Evolutionary conservation across 2,113 vertebrate genomes (phyloP), one percentile per base, ranked within the genome.

Genomic region (Choloepus hoffmanni): DNA sequence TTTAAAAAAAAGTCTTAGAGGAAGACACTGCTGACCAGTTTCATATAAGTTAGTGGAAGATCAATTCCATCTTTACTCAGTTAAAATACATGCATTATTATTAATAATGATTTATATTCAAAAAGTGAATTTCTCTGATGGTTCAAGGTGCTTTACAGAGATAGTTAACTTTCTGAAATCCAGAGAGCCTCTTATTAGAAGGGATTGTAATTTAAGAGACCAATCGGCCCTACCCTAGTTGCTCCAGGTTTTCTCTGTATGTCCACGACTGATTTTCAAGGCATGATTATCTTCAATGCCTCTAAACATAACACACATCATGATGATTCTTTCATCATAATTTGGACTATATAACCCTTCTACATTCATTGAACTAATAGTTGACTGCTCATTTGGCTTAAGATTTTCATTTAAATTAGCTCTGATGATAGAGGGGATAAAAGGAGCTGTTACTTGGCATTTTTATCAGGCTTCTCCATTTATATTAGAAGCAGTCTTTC

Each of bases 21-120:
- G 65, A 92, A 91, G 85, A 73, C 28, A 67, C 45, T 48, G 73
- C 23, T 77, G 14, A 72, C 18, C 10, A 91, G 14, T 58, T 60
- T 92, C 23, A 4, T 40, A 72, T 89, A 48, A 94, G 43, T 91
- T 89, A 50, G 8, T 36, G 8, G 58, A 94, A 86, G 67, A 53
- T 30, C 48, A 72, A 90, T 93, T 90, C n/a, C 50, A 45, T 83
- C 55, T 76, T 70, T 58, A 62, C 77, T 89, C 55, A 40, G 55
- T 92, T 93, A 93, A 95, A 82, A 79, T 95, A 16, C 72, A 53
- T 4, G 19, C 81, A 19, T 72, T 65, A 77, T 92, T 89, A 43
- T 87, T 90, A 92, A 43, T 74, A 92, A 90, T 85, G 23, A 77
- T 81, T 76, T 92, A 90, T 89, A 83, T 50, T 60, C 23, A 58